A percentile compares a stretch with the other conserved stretches of the same genome.
phyloP scores from a whole-genome alignment of 2,113 vertebrate genomes.

The Corvus moneduloides region DNA sequence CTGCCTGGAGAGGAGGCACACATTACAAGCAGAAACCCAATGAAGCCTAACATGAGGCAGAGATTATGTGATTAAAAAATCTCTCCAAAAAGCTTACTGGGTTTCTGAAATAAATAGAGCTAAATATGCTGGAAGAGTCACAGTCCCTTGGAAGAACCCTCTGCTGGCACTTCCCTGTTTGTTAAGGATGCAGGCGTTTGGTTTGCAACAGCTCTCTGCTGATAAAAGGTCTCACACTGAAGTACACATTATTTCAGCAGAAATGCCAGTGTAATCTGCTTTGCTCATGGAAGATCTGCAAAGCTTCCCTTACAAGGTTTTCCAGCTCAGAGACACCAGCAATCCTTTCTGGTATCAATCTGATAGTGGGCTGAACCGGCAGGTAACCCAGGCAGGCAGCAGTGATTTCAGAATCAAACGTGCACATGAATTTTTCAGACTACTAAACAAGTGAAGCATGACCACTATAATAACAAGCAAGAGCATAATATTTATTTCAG shows the following conservation, averaged over 20 bases:
- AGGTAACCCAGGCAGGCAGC: not conserved
- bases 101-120: not conserved
- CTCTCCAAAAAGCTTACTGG: not conserved
- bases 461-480: not conserved
- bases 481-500: not conserved
- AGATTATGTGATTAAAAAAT: not conserved
- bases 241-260: not conserved
- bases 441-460: not conserved
- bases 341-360: not conserved
- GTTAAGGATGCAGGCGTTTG: not conserved
- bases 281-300: not conserved
- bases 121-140: not conserved
- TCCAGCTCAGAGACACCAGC: not conserved
- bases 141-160: not conserved
- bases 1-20: not conserved
- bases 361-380: not conserved
- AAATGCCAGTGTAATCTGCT: not conserved
- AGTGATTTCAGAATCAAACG: not conserved
- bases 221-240: not conserved
- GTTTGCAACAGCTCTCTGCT: not conserved
- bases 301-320: not conserved
- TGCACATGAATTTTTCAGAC: not conserved
- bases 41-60: not conserved
- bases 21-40: not conserved
- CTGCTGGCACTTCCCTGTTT: not conserved